Evolutionary conservation across 2,888 invertebrate species (phyloP).

Genomic region (Endomychus coccineus): DNA sequence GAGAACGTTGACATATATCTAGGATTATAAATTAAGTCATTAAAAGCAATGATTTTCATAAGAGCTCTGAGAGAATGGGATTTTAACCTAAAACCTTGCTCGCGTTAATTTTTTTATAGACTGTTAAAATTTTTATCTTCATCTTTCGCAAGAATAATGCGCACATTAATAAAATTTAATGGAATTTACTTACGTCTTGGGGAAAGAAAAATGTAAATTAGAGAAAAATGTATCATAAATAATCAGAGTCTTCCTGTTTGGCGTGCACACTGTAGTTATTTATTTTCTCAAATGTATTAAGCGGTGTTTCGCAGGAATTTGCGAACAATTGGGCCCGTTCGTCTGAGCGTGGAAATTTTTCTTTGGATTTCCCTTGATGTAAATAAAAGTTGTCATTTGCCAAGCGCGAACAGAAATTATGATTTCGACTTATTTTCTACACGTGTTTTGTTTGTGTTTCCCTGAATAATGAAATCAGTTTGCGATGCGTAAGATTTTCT

Average conservation of each 20-base stretch:
- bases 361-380: constrained; percentile 43
- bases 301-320: constrained; percentile 35
- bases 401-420: constrained; percentile 32
- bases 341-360: constrained; percentile 34
- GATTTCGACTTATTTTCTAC: constrained; percentile 21
- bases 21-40: too few relatives aligned
- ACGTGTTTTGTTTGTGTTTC: constrained; percentile 12
- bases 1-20: too few relatives aligned
- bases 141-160: constrained; percentile 29
- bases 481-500: neutral
- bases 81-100: too few relatives aligned
- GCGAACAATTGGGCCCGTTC: constrained; percentile 35
- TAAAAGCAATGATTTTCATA: too few relatives aligned
- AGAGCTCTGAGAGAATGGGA: too few relatives aligned
- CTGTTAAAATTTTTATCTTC: constrained; percentile 32
- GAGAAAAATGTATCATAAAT: constrained; percentile 43
- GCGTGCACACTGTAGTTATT: constrained; percentile 37
- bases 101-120: too few relatives aligned
- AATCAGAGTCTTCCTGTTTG: constrained; percentile 42
- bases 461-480: constrained; percentile 11
- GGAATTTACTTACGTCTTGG: constrained; percentile 37
- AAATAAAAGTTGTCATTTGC: constrained; percentile 42
- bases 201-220: constrained; percentile 43
- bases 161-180: constrained; percentile 40
- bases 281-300: constrained; percentile 41